These are phyloP conservation scores for Cottoperca gobio DNA, from an alignment of 2,797 vertebrate species.

Conservation along the genomic window DNA sequence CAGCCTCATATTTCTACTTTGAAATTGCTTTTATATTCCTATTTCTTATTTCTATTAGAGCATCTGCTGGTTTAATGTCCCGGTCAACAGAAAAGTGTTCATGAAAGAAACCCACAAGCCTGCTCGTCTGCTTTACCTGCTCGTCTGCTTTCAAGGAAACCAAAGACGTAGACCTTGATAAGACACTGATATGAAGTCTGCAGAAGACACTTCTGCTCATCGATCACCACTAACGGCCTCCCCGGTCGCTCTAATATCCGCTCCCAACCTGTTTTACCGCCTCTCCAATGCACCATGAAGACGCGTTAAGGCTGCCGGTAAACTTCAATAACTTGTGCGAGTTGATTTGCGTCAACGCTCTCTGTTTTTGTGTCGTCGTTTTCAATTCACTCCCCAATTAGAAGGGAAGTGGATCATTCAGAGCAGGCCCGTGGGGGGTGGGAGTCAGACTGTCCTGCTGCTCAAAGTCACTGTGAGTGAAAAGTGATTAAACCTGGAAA, in stretches of 20 bases:
- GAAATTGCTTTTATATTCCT: neutral
- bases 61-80: conserved; percentile 6
- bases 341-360: neutral
- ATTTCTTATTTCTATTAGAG: too few species aligned
- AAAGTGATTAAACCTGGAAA: conserved; percentile 58
- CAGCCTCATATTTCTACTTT: neutral
- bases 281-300: neutral
- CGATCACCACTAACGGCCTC: neutral
- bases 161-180: neutral
- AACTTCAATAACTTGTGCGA: neutral
- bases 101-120: neutral
- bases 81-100: neutral
- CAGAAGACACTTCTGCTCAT: neutral
- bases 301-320: neutral
- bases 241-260: neutral
- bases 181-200: neutral
- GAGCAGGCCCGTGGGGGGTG: conserved; percentile 1
- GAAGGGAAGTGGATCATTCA: conserved; percentile 29
- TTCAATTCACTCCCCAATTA: conserved; percentile 24
- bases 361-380: neutral
- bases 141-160: conserved; percentile 7
- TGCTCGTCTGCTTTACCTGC: neutral
- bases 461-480: conserved; percentile 45
- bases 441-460: conserved; percentile 27
- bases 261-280: neutral